Evolutionary conservation across 2,797 vertebrate genomes (phyloP).

Genomic region (Anguilla pacifica): DNA sequence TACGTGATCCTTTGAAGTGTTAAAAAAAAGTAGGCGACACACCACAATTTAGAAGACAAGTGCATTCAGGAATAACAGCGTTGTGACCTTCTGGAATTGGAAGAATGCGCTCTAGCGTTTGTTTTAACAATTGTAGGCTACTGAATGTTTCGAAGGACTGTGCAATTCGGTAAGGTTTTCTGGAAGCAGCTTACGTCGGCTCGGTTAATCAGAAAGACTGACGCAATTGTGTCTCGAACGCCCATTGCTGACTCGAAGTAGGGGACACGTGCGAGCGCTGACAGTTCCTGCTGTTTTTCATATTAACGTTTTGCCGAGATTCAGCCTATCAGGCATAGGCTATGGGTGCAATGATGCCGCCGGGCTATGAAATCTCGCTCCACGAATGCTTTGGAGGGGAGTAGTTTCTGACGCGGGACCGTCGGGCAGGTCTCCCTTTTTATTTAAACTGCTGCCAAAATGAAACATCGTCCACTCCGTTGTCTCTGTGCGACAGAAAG

Average conservation of each 20-base stretch:
- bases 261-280: too few relatives aligned
- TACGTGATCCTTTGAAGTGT: background rate
- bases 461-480: too few relatives aligned
- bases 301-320: background rate
- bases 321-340: background rate
- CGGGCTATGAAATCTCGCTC: too few relatives aligned
- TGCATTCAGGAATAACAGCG: background rate
- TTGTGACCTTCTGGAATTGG: background rate
- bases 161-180: background rate
- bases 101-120: background rate
- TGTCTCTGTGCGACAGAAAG: too few relatives aligned
- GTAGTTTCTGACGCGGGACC: too few relatives aligned
- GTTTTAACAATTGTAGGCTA: background rate
- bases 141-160: background rate
- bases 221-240: background rate
- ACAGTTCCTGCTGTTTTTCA: too few relatives aligned
- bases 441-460: too few relatives aligned
- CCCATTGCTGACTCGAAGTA: too few relatives aligned
- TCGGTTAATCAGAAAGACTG: background rate
- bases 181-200: background rate
- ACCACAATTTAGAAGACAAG: background rate
- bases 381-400: too few relatives aligned
- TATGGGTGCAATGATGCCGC: background rate
- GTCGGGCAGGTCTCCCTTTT: too few relatives aligned
- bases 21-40: background rate